Evolutionary conservation across 2,797 vertebrate genomes (phyloP).

Genomic region (Coregonus sp.): DNA sequence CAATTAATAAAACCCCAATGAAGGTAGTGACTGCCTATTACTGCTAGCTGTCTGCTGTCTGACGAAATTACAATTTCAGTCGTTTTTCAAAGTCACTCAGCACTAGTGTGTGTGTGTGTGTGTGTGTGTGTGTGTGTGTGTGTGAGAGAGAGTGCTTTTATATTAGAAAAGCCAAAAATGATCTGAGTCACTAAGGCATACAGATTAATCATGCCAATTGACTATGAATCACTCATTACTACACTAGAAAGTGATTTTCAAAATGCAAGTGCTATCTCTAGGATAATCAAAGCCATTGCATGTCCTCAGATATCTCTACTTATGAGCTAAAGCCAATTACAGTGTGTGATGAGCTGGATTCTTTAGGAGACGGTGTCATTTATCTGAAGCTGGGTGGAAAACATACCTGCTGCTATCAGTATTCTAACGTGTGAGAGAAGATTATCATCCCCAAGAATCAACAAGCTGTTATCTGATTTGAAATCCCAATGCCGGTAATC

Average conservation of each 20-base stretch:
- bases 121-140: too few relatives aligned
- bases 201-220: not conserved
- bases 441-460: not conserved
- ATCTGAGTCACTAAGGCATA: too few relatives aligned
- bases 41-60: too few relatives aligned
- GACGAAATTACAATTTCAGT: too few relatives aligned
- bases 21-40: too few relatives aligned
- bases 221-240: not conserved
- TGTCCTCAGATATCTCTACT: slow-evolving; percentile 4
- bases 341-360: not conserved
- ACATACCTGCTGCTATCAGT: not conserved
- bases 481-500: not conserved
- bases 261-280: not conserved
- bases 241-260: not conserved
- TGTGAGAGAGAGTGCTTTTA: too few relatives aligned
- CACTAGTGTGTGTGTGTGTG: too few relatives aligned
- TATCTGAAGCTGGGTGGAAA: not conserved
- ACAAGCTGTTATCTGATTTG: not conserved
- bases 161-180: not conserved
- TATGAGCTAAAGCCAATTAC: not conserved
- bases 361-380: not conserved
- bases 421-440: not conserved
- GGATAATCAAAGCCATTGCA: not conserved
- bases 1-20: too few relatives aligned
- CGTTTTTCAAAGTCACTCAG: too few relatives aligned